These are phyloP conservation scores for Sebastes miniatus DNA, from an alignment of 2,797 vertebrate genomes.

Conservation along the genomic window DNA sequence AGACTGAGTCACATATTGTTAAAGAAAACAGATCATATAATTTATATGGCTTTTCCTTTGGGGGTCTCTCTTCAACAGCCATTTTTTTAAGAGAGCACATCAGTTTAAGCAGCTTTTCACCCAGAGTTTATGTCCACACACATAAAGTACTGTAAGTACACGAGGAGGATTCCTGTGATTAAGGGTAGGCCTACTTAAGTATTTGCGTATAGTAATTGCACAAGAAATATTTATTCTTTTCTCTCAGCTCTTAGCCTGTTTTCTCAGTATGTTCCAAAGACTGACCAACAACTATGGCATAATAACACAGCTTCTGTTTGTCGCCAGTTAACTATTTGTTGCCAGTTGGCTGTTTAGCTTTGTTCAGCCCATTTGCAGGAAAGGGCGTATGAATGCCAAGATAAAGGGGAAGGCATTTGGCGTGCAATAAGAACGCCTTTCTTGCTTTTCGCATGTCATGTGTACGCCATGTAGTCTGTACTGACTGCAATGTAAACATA, in stretches of 20 bases:
- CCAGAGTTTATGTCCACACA: background rate
- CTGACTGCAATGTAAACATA: no score
- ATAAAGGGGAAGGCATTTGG: no score
- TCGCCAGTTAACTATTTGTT: background rate
- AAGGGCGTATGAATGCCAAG: no score
- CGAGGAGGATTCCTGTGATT: no score
- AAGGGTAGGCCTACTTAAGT: no score
- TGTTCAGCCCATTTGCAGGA: background rate
- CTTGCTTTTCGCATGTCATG: no score
- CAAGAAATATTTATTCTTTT: no score
- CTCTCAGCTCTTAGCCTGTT: no score
- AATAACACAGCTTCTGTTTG: background rate
- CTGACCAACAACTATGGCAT: background rate
- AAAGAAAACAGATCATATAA: background rate
- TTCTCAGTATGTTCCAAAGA: background rate
- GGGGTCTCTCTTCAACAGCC: background rate
- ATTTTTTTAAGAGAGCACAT: background rate
- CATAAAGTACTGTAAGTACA: no score
- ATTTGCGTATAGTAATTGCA: no score
- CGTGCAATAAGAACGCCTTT: no score
- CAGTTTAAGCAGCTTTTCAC: background rate
- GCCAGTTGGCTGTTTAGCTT: background rate
- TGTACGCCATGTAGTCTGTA: no score
- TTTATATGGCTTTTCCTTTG: background rate
- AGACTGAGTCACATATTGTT: background rate